These are phyloP conservation scores for Bucco capensis DNA, from an alignment of 2,113 vertebrate genomes.

Conservation along the genomic window DNA sequence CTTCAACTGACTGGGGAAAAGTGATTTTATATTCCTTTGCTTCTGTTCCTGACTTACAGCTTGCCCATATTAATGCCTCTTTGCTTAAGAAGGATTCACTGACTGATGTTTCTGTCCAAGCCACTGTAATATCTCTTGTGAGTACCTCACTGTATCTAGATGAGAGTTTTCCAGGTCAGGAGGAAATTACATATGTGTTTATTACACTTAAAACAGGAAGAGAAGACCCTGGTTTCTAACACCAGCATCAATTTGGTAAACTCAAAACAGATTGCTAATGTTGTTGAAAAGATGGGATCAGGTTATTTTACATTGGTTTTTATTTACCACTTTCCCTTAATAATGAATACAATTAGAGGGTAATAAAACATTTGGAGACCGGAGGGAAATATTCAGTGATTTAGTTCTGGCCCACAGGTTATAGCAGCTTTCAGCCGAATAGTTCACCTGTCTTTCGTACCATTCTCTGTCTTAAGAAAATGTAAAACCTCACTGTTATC, in stretches of 20 bases:
- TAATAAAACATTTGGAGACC: background rate
- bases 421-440: background rate
- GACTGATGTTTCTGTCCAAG: background rate
- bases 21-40: background rate
- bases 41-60: background rate
- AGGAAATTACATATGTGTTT: background rate
- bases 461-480: background rate
- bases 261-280: background rate
- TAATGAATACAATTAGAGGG: background rate
- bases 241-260: background rate
- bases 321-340: background rate
- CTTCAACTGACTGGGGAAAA: background rate
- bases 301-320: background rate
- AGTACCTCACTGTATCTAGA: accelerated
- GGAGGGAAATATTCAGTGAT: background rate
- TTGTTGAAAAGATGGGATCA: background rate
- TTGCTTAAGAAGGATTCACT: background rate
- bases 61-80: background rate
- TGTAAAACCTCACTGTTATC: background rate
- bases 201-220: background rate
- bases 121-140: background rate
- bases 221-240: background rate
- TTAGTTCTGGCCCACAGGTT: background rate
- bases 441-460: background rate
- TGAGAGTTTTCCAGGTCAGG: background rate